Base-by-base conservation (phyloP, 2,888 invertebrate species). In the Lasioglossum morio region DNA sequence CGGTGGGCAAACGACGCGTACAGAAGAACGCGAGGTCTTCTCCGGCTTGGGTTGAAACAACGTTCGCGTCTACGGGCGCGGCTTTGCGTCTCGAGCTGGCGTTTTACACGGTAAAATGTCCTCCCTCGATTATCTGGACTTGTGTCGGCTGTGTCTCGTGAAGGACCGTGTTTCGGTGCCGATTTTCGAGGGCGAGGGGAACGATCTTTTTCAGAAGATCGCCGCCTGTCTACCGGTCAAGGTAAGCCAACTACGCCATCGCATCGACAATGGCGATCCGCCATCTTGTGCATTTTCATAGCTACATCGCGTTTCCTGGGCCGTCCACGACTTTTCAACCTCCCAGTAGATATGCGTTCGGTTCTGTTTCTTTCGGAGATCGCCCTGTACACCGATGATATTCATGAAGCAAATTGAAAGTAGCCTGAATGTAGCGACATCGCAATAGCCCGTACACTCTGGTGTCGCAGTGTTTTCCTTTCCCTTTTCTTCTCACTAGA, bases 151-250 rank as follows among this genome's bases (percentile, higher is more conserved):
- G 92, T 95, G 95, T 92, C 94, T 95, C 89, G 95, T 95, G 85
- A 95, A 95, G 92, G 95, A 96, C 94, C 94, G 96, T 95, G 97
- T 97, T 75, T 97, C 96, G 93, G 96, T 97, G 93, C 96, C 96
- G 92, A 97, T 97, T 94, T 97, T 97, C 94, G 97, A 97, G 90
- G 97, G 97, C 90, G 96, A 96, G 92, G 97, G 96, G 92, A 97
- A 97, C 88, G 95, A 95, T 86, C 94, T 97, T 91, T 97, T 96
- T 93, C 94, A 96, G 89, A 97, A 97, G 96, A 97, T 97, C 95
- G 96, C 97, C 86, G 96, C 97, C 91, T 97, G 97, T 95, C 96
- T 97, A 94, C 97, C 97, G 94, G 96, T 97, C 94, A 97, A 97
- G 97, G 97, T 97, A 96, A 95, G 95, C 91, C 87, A 90, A 92